Conservation (phyloP, 2,888 invertebrate genomes). For the Euphydryas editha region DNA sequence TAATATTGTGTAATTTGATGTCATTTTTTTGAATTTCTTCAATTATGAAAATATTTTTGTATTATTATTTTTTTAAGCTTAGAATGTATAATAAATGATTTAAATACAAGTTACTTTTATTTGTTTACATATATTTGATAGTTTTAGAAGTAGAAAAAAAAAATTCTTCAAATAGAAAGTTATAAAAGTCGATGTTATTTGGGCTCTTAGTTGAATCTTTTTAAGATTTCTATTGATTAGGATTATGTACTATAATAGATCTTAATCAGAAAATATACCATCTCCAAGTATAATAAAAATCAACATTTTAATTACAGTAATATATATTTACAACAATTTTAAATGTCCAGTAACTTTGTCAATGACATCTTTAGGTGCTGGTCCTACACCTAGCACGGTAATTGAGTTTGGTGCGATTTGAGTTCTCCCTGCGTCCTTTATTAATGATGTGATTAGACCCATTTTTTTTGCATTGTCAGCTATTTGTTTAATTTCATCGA, state of each 20-base stretch:
- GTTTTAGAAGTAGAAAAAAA: no score
- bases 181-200: no score
- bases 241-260: no score
- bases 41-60: not conserved
- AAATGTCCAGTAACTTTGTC: slow-evolving; percentile 94
- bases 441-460: slow-evolving; percentile 88
- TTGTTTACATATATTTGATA: no score
- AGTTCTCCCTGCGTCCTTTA: slow-evolving; percentile 96
- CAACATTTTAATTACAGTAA: not conserved
- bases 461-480: slow-evolving; percentile 86
- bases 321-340: slow-evolving; percentile 87
- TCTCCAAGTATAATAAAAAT: not conserved
- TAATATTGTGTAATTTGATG: no score
- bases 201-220: no score
- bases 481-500: slow-evolving; percentile 88
- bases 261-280: not conserved
- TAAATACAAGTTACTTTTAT: not conserved
- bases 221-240: no score
- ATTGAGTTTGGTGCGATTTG: slow-evolving; percentile 94
- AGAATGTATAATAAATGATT: slow-evolving; percentile 1
- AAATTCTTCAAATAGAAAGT: no score
- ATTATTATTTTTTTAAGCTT: not conserved
- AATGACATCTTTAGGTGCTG: slow-evolving; percentile 89
- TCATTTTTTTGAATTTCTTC: not conserved
- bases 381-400: slow-evolving; percentile 97